phyloP scores from a whole-genome alignment of 1,140 invertebrate genomes.

The Drosophila lowei region DNA sequence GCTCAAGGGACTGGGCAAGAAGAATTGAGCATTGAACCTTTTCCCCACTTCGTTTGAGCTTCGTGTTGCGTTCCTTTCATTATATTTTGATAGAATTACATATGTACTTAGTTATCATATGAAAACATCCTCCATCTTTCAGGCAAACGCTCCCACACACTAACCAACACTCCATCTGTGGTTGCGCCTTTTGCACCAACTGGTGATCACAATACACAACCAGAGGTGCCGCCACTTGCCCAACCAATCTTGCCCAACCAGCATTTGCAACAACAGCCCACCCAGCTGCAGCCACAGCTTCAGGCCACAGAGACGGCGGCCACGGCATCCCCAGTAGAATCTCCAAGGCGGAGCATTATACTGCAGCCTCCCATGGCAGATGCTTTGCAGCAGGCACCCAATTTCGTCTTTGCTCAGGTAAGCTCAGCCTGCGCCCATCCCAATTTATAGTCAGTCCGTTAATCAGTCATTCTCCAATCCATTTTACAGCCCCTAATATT shows the following conservation, averaged over 20 bases:
- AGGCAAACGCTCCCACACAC: conserved; percentile 71
- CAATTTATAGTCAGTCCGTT: too few species aligned
- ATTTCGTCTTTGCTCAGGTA: conserved; percentile 67
- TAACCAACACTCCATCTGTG: conserved; percentile 49
- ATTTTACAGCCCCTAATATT: conserved; percentile 48
- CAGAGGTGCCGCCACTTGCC: conserved; percentile 47
- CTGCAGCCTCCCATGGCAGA: conserved; percentile 83
- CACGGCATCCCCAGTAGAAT: conserved; percentile 59
- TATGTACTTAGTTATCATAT: conserved; percentile 15
- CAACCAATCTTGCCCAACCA: conserved; percentile 39
- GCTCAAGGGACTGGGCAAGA: conserved; percentile 51
- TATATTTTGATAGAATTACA: conserved; percentile 34
- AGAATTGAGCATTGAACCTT: conserved; percentile 23
- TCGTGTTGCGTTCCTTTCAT: conserved; percentile 1
- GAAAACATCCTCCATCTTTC: conserved; percentile 37
- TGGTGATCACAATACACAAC: conserved; percentile 21
- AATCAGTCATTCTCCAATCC: background rate
- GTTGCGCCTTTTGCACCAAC: conserved; percentile 2
- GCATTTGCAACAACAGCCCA: background rate
- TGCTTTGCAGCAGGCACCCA: conserved; percentile 78
- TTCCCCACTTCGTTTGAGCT: background rate
- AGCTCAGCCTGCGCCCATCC: background rate
- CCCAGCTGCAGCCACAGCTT: conserved; percentile 2
- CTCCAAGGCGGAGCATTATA: conserved; percentile 84
- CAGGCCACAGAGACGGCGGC: conserved; percentile 15